Conservation (phyloP, 2,888 invertebrate species). For the Spilarctia lutea region DNA sequence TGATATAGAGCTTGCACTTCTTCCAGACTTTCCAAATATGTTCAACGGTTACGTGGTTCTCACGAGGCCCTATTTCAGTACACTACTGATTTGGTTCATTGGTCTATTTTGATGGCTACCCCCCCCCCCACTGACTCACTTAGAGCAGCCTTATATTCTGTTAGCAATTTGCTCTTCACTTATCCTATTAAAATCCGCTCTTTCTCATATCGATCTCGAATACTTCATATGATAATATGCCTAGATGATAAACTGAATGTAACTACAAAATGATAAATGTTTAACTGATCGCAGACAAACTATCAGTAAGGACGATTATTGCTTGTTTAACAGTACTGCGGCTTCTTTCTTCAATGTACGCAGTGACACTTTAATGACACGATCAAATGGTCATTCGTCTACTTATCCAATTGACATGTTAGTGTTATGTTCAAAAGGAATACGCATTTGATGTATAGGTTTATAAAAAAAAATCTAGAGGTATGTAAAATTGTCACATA, state of each 20-base stretch:
- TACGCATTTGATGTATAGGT: too few relatives aligned
- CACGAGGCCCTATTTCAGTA: too few relatives aligned
- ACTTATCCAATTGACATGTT: slow-evolving; percentile 40
- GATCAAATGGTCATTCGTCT: slow-evolving; percentile 37
- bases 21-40: too few relatives aligned
- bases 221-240: background rate
- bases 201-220: background rate
- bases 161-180: background rate
- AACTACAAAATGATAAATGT: background rate
- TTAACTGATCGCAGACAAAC: background rate
- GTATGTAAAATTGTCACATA: background rate
- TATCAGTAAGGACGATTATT: slow-evolving; percentile 12
- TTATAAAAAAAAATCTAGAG: background rate
- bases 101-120: too few relatives aligned
- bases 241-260: background rate
- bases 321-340: slow-evolving; percentile 25
- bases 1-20: too few relatives aligned
- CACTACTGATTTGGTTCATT: background rate
- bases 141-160: background rate
- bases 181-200: background rate
- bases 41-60: background rate
- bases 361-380: slow-evolving; percentile 47
- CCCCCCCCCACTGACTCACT: too few relatives aligned
- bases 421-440: slow-evolving; percentile 9
- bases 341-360: slow-evolving; percentile 56